These are phyloP conservation scores for Loris lydekkerianus DNA, from an alignment of 2,797 vertebrate species.

Conservation along the genomic window DNA sequence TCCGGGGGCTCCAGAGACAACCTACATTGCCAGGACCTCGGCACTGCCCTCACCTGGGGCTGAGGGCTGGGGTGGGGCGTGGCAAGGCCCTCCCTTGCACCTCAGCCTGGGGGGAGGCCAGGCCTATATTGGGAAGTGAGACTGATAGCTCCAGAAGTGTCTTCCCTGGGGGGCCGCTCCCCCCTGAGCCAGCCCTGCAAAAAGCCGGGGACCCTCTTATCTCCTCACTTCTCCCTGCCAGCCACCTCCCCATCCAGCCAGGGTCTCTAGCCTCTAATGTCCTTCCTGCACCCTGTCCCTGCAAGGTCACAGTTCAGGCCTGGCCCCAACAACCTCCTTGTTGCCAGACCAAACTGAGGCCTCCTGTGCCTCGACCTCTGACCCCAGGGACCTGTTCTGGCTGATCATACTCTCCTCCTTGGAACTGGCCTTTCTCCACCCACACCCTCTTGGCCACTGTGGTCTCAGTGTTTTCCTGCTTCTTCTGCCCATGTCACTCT, in stretches of 20 bases:
- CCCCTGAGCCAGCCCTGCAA: too few species aligned
- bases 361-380: not conserved
- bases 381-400: not conserved
- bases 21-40: fast-evolving
- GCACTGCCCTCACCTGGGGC: not conserved
- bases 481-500: not conserved
- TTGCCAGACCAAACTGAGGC: not conserved
- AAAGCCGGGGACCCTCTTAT: not conserved
- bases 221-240: not conserved
- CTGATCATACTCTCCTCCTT: not conserved
- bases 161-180: not conserved
- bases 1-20: not conserved
- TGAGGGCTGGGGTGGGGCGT: not conserved
- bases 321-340: not conserved
- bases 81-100: fast-evolving
- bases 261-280: not conserved
- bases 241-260: fast-evolving
- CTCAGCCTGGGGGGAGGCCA: fast-evolving
- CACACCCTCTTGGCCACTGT: not conserved
- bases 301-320: not conserved
- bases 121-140: not conserved
- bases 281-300: too few species aligned
- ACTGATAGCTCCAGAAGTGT: not conserved
- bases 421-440: not conserved
- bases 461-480: not conserved